phyloP scores from a whole-genome alignment of 2,888 invertebrate genomes.

The Amblyteles armatorius region DNA sequence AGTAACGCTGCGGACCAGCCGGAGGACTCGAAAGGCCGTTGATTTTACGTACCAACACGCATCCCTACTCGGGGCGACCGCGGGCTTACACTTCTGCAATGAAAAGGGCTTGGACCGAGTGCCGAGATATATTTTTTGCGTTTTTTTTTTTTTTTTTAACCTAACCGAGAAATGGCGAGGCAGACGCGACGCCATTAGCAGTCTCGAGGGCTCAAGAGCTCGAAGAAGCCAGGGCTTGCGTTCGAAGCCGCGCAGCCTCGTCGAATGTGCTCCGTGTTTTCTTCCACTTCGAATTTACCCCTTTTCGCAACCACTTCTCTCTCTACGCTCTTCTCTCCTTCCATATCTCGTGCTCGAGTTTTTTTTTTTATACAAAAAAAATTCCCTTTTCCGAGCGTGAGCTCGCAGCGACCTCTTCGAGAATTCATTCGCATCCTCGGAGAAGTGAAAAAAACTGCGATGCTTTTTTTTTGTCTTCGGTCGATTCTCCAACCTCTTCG shows the following conservation, averaged over 20 bases:
- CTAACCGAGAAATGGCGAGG: constrained; percentile 31
- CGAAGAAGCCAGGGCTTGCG: constrained; percentile 24
- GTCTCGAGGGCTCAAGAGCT: constrained; percentile 62
- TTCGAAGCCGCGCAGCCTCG: constrained; percentile 35
- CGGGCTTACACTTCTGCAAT: constrained; percentile 33
- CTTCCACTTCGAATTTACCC: constrained; percentile 7
- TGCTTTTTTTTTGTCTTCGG: constrained; percentile 29
- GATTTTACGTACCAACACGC: constrained; percentile 33
- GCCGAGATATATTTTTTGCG: constrained; percentile 20
- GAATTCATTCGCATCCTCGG: constrained; percentile 2
- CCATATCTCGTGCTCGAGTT: neutral
- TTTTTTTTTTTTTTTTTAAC: neutral
- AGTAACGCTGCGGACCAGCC: constrained; percentile 7
- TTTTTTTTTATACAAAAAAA: neutral
- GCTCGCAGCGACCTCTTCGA: constrained; percentile 1
- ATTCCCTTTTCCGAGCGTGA: constrained; percentile 12
- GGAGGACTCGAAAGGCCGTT: constrained; percentile 23
- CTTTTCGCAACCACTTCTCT: constrained; percentile 2
- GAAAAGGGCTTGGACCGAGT: constrained; percentile 58
- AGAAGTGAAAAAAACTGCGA: neutral
- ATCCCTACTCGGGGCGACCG: constrained; percentile 44
- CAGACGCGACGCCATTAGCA: constrained; percentile 65
- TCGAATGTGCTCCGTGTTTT: constrained; percentile 26
- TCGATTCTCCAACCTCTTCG: constrained; percentile 1
- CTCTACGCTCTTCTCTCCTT: constrained; percentile 7